Evolutionary conservation across 2,888 invertebrate species (phyloP).

Genomic region (Idaea straminata): DNA sequence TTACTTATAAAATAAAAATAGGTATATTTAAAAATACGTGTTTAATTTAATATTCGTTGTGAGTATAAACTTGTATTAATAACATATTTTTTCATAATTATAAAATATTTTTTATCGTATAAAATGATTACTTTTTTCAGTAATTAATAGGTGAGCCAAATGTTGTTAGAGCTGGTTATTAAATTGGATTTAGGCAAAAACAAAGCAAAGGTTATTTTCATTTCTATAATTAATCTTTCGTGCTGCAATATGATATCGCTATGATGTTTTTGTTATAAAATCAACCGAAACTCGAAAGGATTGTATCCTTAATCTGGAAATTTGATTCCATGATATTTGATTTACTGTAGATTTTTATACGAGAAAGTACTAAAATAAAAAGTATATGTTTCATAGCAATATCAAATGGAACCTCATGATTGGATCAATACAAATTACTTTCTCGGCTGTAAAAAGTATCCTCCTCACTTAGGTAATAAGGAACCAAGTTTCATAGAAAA

Average conservation of each 20-base stretch:
- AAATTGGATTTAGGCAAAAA: conserved; percentile 7
- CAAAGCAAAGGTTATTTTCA: conserved; percentile 23
- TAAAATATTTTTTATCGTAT: conserved; percentile 3
- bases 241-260: conserved; percentile 23
- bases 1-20: no score
- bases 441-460: no score
- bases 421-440: no score
- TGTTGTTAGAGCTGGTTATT: background rate
- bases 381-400: background rate
- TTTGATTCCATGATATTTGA: conserved; percentile 20
- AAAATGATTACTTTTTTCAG: background rate
- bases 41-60: background rate
- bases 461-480: no score
- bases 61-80: conserved; percentile 11
- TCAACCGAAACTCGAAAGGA: background rate
- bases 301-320: conserved; percentile 12
- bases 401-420: background rate
- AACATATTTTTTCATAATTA: background rate
- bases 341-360: conserved; percentile 12
- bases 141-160: background rate
- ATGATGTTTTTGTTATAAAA: conserved; percentile 18
- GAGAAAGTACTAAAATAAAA: no score
- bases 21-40: no score
- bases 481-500: no score
- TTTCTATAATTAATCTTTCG: conserved; percentile 27